phyloP scores from a whole-genome alignment of 1,140 invertebrate species.

The Panagrolaimus sp. region DNA sequence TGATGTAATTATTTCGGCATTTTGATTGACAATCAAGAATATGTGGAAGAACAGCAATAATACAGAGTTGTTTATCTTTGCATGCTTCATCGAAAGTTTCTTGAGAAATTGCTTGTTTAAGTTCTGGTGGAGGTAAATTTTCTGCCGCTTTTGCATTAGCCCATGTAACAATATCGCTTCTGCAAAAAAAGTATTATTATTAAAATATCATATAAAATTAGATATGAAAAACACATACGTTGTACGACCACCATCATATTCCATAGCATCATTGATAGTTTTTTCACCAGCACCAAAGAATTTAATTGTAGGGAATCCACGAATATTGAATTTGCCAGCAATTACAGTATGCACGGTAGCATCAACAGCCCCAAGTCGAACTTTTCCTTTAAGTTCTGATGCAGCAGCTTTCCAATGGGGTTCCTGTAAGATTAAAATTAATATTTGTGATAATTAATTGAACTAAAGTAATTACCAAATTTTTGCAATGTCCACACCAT shows the following conservation, averaged over 20 bases:
- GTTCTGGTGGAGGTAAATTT: constrained; percentile 80
- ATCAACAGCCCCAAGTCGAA: constrained; percentile 85
- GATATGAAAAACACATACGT: constrained; percentile 26
- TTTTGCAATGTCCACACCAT: constrained; percentile 88
- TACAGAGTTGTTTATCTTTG: constrained; percentile 65
- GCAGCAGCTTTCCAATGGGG: constrained; percentile 91
- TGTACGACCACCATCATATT: constrained; percentile 79
- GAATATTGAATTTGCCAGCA: constrained; percentile 67
- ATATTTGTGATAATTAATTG: too few species aligned
- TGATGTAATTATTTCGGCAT: constrained; percentile 83
- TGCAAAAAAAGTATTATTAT: constrained; percentile 26
- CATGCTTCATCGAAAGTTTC: constrained; percentile 45
- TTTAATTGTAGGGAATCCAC: constrained; percentile 96
- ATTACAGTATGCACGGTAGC: constrained; percentile 80
- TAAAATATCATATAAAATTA: not conserved
- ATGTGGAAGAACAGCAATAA: constrained; percentile 87
- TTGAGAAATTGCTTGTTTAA: constrained; percentile 67
- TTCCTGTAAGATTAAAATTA: constrained; percentile 59
- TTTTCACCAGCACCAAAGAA: constrained; percentile 79
- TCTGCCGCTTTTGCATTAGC: constrained; percentile 75
- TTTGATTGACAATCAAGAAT: constrained; percentile 92
- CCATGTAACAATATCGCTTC: constrained; percentile 80
- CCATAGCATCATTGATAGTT: constrained; percentile 68
- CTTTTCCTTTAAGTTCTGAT: constrained; percentile 79
- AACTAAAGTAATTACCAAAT: constrained; percentile 61